Percentiles rank a stretch among this genome's conserved stretches.
Evolutionary conservation across 2,113 vertebrate genomes (phyloP).

Genomic region (Myrmophylax atrothorax): DNA sequence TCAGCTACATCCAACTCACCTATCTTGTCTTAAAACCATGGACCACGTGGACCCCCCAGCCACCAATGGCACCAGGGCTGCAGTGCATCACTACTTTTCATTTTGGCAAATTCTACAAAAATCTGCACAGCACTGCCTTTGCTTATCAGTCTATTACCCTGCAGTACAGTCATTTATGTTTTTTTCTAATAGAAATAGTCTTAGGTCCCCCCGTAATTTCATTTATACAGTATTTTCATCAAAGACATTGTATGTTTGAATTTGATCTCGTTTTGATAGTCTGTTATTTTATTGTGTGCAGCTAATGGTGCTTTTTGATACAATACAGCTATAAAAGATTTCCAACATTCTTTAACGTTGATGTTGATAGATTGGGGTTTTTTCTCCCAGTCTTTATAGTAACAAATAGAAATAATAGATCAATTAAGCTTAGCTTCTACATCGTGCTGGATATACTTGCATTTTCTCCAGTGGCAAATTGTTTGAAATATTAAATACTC

Average conservation of each 20-base stretch:
- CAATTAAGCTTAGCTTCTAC: not conserved
- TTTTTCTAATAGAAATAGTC: not conserved
- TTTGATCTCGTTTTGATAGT: not conserved
- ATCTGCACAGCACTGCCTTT: not conserved
- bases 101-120: not conserved
- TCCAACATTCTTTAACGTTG: not conserved
- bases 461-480: not conserved
- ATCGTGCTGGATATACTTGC: not conserved
- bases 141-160: not conserved
- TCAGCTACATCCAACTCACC: rapidly evolving
- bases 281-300: not conserved
- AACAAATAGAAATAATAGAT: not conserved
- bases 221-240: not conserved
- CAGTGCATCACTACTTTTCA: not conserved
- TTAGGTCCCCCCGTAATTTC: not conserved
- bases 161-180: not conserved
- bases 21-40: not conserved
- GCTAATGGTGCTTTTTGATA: not conserved
- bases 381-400: not conserved
- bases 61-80: not conserved
- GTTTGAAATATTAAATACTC: not conserved
- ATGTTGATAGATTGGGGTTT: not conserved
- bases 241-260: not conserved
- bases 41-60: not conserved
- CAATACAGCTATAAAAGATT: not conserved